These are phyloP conservation scores for Coelopa frigida DNA, from an alignment of 1,140 invertebrate genomes.

Conservation along the genomic window DNA sequence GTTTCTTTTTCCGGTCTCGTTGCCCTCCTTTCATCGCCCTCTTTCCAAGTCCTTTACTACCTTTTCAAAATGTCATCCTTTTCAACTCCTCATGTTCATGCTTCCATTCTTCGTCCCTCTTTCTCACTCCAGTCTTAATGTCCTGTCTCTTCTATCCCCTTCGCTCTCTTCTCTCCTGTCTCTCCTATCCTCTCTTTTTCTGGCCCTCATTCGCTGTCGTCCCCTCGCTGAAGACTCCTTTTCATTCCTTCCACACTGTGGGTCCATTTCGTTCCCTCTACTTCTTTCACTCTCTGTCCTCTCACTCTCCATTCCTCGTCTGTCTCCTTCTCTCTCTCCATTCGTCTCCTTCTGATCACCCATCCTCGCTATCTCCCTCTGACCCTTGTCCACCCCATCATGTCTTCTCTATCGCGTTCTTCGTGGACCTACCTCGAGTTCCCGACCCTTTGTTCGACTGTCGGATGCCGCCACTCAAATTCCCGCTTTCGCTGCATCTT, in stretches of 20 bases:
- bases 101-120: too few relatives aligned
- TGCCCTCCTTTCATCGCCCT: background rate
- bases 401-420: background rate
- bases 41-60: background rate
- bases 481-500: too few relatives aligned
- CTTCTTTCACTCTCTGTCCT: background rate
- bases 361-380: background rate
- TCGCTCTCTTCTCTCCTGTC: background rate
- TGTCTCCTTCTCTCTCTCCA: background rate
- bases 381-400: background rate
- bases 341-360: background rate
- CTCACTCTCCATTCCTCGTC: background rate
- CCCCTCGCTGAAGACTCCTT: background rate
- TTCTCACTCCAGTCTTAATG: too few relatives aligned
- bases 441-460: background rate
- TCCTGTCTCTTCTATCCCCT: background rate
- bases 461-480: too few relatives aligned
- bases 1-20: background rate
- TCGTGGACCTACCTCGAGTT: background rate
- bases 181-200: background rate
- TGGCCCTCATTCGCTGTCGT: background rate
- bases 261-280: too few relatives aligned
- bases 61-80: too few relatives aligned
- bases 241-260: background rate
- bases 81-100: too few relatives aligned